A percentile compares a stretch with the other conserved stretches of the same genome.
phyloP scores from a whole-genome alignment of 2,113 vertebrate species.

The Ageneiosus marmoratus region DNA sequence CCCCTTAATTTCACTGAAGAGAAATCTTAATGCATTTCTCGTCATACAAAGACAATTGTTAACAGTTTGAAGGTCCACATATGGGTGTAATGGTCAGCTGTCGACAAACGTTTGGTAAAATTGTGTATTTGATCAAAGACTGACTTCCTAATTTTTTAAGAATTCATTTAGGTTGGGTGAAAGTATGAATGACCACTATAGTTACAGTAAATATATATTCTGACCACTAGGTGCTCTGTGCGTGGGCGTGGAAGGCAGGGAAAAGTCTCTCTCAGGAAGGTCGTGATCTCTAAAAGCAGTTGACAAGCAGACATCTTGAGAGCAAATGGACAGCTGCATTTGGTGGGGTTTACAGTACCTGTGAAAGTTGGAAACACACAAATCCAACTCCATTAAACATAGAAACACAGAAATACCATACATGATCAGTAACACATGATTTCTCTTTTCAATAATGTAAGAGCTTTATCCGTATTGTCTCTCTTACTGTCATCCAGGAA shows the following conservation, averaged over 20 bases:
- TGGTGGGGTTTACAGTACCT: constrained; percentile 98
- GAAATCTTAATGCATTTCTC: not conserved
- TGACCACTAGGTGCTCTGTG: constrained; percentile 89
- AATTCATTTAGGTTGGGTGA: not conserved
- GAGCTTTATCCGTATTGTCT: constrained; percentile 45
- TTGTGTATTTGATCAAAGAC: not conserved
- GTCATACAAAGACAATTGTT: not conserved
- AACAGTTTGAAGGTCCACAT: not conserved
- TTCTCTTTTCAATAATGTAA: not conserved
- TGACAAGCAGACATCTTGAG: constrained; percentile 98
- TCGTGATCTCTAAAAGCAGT: constrained; percentile 94
- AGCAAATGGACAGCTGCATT: constrained; percentile 95
- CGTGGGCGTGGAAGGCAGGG: constrained; percentile 92
- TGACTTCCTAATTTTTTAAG: not conserved
- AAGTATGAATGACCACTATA: not conserved
- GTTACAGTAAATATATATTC: constrained; percentile 54
- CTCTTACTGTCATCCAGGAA: constrained; percentile 99
- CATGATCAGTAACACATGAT: not conserved
- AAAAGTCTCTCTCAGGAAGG: constrained; percentile 95
- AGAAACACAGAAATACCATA: not conserved
- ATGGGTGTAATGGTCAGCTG: not conserved
- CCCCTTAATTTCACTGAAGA: not conserved
- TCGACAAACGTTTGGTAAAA: not conserved
- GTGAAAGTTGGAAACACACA: constrained; percentile 11
- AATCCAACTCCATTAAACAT: not conserved